These are phyloP conservation scores for Pedionomus torquatus DNA, from an alignment of 2,113 vertebrate species.

Conservation along the genomic window DNA sequence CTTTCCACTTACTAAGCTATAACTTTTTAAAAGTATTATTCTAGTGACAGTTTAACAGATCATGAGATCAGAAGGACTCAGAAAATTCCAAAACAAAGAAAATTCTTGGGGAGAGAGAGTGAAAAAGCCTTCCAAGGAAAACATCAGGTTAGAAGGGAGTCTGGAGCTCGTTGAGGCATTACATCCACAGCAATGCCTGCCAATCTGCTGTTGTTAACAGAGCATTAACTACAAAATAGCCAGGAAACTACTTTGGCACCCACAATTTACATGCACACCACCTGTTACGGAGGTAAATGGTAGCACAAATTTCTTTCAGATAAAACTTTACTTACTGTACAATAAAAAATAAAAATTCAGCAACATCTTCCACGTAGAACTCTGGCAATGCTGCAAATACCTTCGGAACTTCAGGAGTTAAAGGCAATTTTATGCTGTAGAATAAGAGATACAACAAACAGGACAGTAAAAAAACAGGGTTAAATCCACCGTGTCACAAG, in stretches of 20 bases:
- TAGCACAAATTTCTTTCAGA: not conserved
- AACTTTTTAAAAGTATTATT: not conserved
- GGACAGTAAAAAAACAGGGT: not conserved
- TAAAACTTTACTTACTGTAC: constrained; percentile 91
- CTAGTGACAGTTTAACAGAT: not conserved
- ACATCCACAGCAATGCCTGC: not conserved
- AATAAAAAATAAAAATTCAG: constrained; percentile 99
- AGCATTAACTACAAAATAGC: not conserved
- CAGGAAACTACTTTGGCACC: not conserved
- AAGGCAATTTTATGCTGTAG: constrained; percentile 88
- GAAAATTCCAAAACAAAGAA: not conserved
- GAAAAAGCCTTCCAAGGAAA: not conserved
- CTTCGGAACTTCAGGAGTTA: constrained; percentile 93
- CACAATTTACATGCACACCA: not conserved
- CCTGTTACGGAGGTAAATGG: not conserved
- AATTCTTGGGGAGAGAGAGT: not conserved
- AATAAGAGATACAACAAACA: not conserved
- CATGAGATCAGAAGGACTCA: not conserved
- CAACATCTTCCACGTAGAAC: constrained; percentile 98
- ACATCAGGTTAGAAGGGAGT: not conserved
- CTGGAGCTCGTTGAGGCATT: not conserved
- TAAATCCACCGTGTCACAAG: not conserved
- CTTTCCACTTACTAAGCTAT: not conserved
- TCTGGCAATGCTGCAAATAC: constrained; percentile 97
- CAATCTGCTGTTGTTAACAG: not conserved